phyloP scores from a whole-genome alignment of 2,797 vertebrate species.

The Cynodonichthys magdalenae region DNA sequence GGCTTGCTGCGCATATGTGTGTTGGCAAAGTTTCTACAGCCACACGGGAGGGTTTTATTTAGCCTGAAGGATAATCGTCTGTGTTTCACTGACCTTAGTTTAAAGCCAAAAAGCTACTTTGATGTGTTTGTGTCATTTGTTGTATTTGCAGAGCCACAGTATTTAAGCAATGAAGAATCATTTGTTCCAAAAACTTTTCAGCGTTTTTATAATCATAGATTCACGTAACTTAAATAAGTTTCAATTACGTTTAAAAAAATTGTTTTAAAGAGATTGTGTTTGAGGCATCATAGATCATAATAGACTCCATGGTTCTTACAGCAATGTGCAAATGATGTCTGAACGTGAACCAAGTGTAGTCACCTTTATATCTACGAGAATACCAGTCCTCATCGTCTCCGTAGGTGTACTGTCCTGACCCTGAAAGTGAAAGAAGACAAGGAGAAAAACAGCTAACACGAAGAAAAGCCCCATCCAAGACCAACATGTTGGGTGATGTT shows the following conservation, averaged over 20 bases:
- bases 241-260: neutral
- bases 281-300: neutral
- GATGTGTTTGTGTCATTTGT: slow-evolving; percentile 50
- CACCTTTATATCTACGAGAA: slow-evolving; percentile 92
- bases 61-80: slow-evolving; percentile 58
- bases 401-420: slow-evolving; percentile 91
- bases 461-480: slow-evolving; percentile 47
- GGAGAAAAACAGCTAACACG: slow-evolving; percentile 75
- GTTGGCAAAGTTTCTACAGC: slow-evolving; percentile 55
- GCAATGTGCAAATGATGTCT: neutral
- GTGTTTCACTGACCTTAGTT: slow-evolving; percentile 53
- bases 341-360: slow-evolving; percentile 63
- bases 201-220: too few relatives aligned
- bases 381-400: slow-evolving; percentile 94
- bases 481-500: slow-evolving; percentile 57
- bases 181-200: too few relatives aligned
- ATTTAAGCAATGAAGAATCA: too few relatives aligned
- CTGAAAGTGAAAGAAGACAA: slow-evolving; percentile 78
- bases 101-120: slow-evolving; percentile 44
- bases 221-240: too few relatives aligned
- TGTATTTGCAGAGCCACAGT: too few relatives aligned
- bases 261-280: neutral
- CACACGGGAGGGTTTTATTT: slow-evolving; percentile 54
- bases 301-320: neutral
- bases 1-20: slow-evolving; percentile 25